Percentiles rank a stretch among this genome's conserved stretches.
Evolutionary conservation across 1,140 invertebrate species (phyloP).

Genomic region (Matsumurasca onukii): DNA sequence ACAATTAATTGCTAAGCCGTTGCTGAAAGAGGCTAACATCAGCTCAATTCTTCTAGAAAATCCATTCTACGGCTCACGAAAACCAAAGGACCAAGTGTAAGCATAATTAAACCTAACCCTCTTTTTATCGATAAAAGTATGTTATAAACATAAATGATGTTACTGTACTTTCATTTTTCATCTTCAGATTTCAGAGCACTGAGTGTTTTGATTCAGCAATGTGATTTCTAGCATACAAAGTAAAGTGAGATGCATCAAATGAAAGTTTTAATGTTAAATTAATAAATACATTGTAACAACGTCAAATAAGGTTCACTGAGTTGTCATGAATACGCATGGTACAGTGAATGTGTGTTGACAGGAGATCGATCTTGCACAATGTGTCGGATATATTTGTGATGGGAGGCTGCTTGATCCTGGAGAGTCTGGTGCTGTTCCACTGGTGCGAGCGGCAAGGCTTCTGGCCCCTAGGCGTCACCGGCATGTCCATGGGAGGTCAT

Average conservation of each 20-base stretch:
- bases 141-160: no score
- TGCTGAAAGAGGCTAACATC: slow-evolving; percentile 88
- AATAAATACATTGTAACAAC: no score
- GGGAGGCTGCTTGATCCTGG: slow-evolving; percentile 95
- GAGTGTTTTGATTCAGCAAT: no score
- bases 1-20: slow-evolving; percentile 85
- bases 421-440: slow-evolving; percentile 88
- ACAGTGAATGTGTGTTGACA: slow-evolving; percentile 52
- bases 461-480: slow-evolving; percentile 90
- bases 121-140: no score
- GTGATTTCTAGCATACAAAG: no score
- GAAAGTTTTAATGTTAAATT: no score
- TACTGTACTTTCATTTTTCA: no score
- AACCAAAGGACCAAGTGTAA: slow-evolving; percentile 90
- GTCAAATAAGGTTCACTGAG: no score
- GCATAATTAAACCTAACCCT: slow-evolving; percentile 42
- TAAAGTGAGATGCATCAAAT: no score
- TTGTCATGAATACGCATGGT: no score
- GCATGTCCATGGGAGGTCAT: slow-evolving; percentile 99
- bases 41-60: slow-evolving; percentile 95
- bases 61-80: slow-evolving; percentile 93
- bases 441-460: slow-evolving; percentile 89
- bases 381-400: slow-evolving; percentile 99
- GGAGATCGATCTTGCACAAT: slow-evolving; percentile 89
- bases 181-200: no score